A percentile compares a stretch with the other conserved stretches of the same genome.
These are phyloP conservation scores for Phyllopteryx taeniolatus DNA, from an alignment of 2,113 vertebrate species.

Conservation along the genomic window DNA sequence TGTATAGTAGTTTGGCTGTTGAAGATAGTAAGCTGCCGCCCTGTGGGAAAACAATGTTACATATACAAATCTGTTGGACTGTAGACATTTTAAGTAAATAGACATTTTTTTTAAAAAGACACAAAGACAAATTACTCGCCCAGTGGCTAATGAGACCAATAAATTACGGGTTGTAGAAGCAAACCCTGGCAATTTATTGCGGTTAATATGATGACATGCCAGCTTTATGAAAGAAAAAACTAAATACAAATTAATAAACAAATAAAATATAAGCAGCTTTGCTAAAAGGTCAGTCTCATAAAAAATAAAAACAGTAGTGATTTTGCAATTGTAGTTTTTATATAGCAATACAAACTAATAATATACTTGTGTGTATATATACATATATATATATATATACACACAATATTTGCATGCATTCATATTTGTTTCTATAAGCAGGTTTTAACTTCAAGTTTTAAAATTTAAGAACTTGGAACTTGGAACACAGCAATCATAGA, in stretches of 20 bases:
- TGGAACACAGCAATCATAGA: conserved; percentile 7
- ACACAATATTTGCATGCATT: background rate
- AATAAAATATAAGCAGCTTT: conserved; percentile 69
- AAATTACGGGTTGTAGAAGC: conserved; percentile 86
- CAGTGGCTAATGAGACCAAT: conserved; percentile 91
- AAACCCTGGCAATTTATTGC: conserved; percentile 92
- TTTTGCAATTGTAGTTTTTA: conserved; percentile 9
- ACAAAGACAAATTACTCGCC: conserved; percentile 87
- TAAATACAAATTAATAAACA: conserved; percentile 12
- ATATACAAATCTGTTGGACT: conserved; percentile 89
- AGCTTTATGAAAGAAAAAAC: conserved; percentile 67
- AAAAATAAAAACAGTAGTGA: conserved; percentile 15
- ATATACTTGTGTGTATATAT: background rate
- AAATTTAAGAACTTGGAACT: conserved; percentile 12
- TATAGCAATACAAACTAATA: background rate
- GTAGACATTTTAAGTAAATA: conserved; percentile 71
- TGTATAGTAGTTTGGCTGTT: conserved; percentile 99
- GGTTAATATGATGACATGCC: conserved; percentile 88
- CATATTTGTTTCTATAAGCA: background rate
- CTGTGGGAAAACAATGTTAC: conserved; percentile 91
- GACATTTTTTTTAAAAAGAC: conserved; percentile 25
- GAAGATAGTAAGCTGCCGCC: conserved; percentile 99
- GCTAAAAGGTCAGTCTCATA: conserved; percentile 80
- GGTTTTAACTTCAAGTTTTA: conserved; percentile 9
- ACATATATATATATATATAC: background rate